Conservation (phyloP, 2,113 vertebrate genomes). For the Myotis davidii region DNA sequence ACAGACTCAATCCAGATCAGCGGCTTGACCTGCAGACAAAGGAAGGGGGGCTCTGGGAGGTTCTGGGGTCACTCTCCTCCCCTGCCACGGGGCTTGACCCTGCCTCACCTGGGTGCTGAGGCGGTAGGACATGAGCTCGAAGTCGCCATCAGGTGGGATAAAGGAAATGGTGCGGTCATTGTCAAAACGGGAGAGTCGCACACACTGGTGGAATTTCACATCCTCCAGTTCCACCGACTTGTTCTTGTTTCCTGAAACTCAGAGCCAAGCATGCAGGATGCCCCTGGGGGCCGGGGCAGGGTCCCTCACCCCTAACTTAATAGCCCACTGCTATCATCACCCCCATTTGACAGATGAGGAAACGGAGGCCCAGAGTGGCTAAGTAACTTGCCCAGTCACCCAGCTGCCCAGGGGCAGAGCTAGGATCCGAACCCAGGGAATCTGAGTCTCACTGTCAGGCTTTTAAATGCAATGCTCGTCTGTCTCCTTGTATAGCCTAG, state of each 20-base stretch:
- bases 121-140: conserved; percentile 97
- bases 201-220: conserved; percentile 97
- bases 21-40: conserved; percentile 91
- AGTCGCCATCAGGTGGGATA: conserved; percentile 95
- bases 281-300: not conserved
- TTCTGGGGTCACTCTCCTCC: fast-evolving
- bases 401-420: not conserved
- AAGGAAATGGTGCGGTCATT: conserved; percentile 96
- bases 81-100: too few relatives aligned
- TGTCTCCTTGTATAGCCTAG: not conserved
- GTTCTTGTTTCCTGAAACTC: conserved; percentile 90
- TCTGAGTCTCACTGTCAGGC: not conserved
- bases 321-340: fast-evolving
- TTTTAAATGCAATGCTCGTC: not conserved
- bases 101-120: conserved; percentile 91
- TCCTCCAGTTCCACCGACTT: conserved; percentile 95
- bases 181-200: conserved; percentile 94
- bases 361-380: not conserved
- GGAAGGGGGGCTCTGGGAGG: too few relatives aligned
- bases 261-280: not conserved
- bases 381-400: not conserved
- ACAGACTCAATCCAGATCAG: conserved; percentile 97
- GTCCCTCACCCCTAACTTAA: not conserved
- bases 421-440: not conserved
- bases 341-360: not conserved